phyloP scores from a whole-genome alignment of 2,888 invertebrate genomes.

The Ctena decussata region DNA sequence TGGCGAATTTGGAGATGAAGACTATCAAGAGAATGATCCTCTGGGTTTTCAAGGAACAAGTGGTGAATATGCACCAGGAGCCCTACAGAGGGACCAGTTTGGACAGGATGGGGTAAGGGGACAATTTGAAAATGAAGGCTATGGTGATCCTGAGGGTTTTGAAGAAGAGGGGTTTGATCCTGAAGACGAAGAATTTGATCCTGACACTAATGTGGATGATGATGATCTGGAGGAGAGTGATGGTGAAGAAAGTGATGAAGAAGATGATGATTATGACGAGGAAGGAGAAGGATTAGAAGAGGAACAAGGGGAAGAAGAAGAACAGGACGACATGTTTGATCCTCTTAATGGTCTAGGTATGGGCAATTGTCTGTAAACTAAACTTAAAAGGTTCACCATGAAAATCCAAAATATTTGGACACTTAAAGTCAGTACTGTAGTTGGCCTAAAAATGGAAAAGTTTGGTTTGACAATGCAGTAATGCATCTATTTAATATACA shows the following conservation, averaged over 20 bases:
- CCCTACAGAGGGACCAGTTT: background rate
- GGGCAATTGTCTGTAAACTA: no score
- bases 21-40: background rate
- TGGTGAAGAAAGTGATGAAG: conserved; percentile 45
- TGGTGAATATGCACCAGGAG: no score
- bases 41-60: background rate
- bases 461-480: no score
- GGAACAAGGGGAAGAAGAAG: conserved; percentile 66
- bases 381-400: no score
- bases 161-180: background rate
- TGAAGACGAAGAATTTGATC: conserved; percentile 27
- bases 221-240: conserved; percentile 39
- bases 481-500: no score
- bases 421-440: no score
- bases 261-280: conserved; percentile 40
- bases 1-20: background rate
- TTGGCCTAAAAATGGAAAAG: no score
- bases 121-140: background rate
- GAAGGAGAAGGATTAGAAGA: conserved; percentile 53
- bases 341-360: background rate
- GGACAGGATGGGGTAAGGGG: background rate
- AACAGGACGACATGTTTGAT: conserved; percentile 32
- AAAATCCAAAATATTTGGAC: no score
- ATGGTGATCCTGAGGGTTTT: conserved; percentile 32
- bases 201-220: conserved; percentile 30